phyloP scores from a whole-genome alignment of 2,797 vertebrate genomes.

The Epinephelus malabaricus region DNA sequence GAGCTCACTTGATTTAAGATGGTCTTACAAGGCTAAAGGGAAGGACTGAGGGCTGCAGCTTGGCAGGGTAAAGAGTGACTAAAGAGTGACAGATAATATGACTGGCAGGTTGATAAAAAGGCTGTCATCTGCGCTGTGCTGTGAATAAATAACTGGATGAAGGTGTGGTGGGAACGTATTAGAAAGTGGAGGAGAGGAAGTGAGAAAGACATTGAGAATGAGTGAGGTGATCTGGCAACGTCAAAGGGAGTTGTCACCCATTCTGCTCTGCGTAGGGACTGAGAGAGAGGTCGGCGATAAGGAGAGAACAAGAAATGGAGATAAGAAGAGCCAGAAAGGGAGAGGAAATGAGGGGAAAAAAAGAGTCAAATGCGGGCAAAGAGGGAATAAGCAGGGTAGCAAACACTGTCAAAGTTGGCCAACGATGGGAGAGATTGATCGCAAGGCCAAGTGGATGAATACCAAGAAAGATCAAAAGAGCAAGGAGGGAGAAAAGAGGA shows the following conservation, averaged over 20 bases:
- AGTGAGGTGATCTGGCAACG: conserved; percentile 14
- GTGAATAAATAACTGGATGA: conserved; percentile 40
- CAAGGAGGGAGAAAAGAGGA: not conserved
- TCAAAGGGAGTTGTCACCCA: conserved; percentile 20
- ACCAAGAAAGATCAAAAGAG: conserved; percentile 56
- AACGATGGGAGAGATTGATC: conserved; percentile 55
- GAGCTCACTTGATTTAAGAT: conserved; percentile 30
- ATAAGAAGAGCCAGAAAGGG: conserved; percentile 6
- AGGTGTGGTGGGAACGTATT: conserved; percentile 12
- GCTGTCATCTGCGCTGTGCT: conserved; percentile 30
- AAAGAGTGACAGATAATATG: conserved; percentile 40
- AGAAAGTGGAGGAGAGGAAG: not conserved
- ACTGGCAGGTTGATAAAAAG: conserved; percentile 56
- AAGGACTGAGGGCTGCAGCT: conserved; percentile 12
- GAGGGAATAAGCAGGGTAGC: conserved; percentile 20
- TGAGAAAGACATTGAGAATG: conserved; percentile 8
- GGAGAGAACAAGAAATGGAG: conserved; percentile 17
- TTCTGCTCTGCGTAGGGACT: not conserved
- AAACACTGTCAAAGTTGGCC: conserved; percentile 35
- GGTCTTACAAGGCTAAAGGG: conserved; percentile 17
- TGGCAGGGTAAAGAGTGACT: conserved; percentile 29
- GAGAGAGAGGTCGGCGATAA: not conserved
- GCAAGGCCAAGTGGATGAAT: conserved; percentile 44
- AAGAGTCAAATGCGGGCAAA: not conserved
- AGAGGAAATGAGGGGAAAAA: not conserved